These are phyloP conservation scores for Choreutis nemorana DNA, from an alignment of 2,888 invertebrate genomes.

Conservation along the genomic window DNA sequence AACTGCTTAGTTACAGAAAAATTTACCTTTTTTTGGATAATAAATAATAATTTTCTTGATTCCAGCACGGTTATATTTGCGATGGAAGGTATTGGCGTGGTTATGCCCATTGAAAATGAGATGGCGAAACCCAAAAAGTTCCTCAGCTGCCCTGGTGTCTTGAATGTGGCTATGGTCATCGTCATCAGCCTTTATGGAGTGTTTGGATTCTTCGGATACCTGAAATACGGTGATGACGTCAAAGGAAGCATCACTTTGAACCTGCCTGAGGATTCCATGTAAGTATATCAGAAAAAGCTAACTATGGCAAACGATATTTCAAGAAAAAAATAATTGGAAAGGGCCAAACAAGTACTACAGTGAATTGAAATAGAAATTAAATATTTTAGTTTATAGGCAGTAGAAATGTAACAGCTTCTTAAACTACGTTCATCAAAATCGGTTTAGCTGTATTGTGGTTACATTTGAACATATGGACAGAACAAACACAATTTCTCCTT, in stretches of 20 bases:
- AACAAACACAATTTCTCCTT: no score
- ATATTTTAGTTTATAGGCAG: no score
- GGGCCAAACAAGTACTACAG: no score
- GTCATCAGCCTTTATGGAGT: slow-evolving; percentile 80
- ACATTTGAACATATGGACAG: no score
- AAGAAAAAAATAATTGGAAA: no score
- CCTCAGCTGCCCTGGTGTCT: slow-evolving; percentile 82
- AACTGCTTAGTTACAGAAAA: not conserved
- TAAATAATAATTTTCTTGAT: slow-evolving; percentile 2
- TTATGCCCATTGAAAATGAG: slow-evolving; percentile 93
- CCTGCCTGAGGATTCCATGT: slow-evolving; percentile 73
- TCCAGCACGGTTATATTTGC: slow-evolving; percentile 92
- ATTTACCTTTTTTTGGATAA: not conserved
- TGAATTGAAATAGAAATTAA: no score
- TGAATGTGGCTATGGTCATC: slow-evolving; percentile 85
- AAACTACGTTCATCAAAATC: no score
- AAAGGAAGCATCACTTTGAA: slow-evolving; percentile 84
- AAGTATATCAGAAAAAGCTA: no score
- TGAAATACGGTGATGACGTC: slow-evolving; percentile 79
- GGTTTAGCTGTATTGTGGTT: no score
- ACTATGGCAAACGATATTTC: no score
- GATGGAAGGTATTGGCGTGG: slow-evolving; percentile 94
- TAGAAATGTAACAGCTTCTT: no score
- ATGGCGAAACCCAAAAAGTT: slow-evolving; percentile 85
- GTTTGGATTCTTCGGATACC: slow-evolving; percentile 91